Evolutionary conservation across 2,113 vertebrate species (phyloP).

Genomic region (Amblyornis subalaris): DNA sequence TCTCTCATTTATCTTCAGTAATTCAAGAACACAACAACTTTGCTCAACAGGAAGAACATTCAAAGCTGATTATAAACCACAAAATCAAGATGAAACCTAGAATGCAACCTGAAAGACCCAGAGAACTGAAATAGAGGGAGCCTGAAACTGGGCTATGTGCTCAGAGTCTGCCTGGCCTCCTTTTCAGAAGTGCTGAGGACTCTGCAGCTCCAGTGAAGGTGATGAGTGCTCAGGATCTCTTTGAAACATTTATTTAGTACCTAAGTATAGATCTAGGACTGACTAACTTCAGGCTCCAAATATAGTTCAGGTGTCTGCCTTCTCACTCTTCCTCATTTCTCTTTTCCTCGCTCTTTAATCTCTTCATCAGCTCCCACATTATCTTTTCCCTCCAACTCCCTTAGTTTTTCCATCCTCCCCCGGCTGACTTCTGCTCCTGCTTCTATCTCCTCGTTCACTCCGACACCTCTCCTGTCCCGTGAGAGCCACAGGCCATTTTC

Average conservation of each 20-base stretch:
- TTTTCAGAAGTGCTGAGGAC: neutral
- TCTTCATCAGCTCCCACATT: neutral
- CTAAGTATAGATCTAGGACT: conserved; percentile 38
- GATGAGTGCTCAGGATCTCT: neutral
- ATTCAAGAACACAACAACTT: neutral
- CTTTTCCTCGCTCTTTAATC: neutral
- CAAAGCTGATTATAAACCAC: neutral
- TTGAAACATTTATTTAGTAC: conserved; percentile 26
- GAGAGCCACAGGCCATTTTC: neutral
- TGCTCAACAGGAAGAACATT: neutral
- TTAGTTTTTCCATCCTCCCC: neutral
- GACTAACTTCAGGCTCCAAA: conserved; percentile 27
- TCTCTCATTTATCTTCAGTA: neutral
- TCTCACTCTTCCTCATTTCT: neutral
- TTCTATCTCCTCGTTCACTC: accelerated
- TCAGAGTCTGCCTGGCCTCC: neutral
- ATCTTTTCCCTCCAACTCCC: neutral
- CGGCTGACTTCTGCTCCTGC: neutral
- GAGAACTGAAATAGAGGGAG: neutral
- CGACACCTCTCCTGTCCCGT: neutral
- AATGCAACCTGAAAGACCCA: neutral
- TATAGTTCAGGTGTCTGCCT: conserved; percentile 25
- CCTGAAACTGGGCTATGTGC: neutral
- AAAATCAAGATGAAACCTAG: neutral
- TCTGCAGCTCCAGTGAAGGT: neutral